Percentiles rank a stretch among this genome's conserved stretches.
phyloP scores from a whole-genome alignment of 64 coral and sea anemone genomes.

The Stichodactyla mertensii region DNA sequence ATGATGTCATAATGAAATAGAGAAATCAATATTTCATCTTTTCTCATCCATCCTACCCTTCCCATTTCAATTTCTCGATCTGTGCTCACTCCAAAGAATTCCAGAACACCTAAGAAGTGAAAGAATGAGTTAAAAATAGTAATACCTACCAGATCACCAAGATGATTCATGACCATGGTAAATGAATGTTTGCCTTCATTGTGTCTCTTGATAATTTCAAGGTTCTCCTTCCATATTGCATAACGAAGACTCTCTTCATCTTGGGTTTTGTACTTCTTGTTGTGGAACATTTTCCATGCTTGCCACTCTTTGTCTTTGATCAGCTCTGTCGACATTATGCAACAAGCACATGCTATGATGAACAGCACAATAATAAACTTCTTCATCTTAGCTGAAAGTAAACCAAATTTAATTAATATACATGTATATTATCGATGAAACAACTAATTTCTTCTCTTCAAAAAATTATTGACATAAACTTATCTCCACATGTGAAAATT shows the following conservation, averaged over 20 bases:
- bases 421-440: too few relatives aligned
- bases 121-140: not conserved
- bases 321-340: not conserved
- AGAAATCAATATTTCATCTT: too few relatives aligned
- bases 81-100: too few relatives aligned
- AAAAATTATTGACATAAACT: too few relatives aligned
- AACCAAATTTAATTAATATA: too few relatives aligned
- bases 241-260: conserved; percentile 17
- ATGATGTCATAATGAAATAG: too few relatives aligned
- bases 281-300: conserved; percentile 15
- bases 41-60: too few relatives aligned
- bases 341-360: not conserved
- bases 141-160: conserved; percentile 78
- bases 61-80: too few relatives aligned
- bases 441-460: too few relatives aligned
- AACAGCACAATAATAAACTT: not conserved
- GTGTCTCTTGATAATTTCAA: conserved; percentile 28
- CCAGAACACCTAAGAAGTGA: not conserved
- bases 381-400: not conserved
- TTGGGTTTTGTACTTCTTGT: not conserved
- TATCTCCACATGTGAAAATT: too few relatives aligned
- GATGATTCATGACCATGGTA: conserved; percentile 77
- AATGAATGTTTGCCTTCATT: conserved; percentile 59
- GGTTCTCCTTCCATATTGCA: conserved; percentile 18
- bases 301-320: conserved; percentile 2